Evolutionary conservation across 1,140 invertebrate species (phyloP), one percentile per base, ranked within the genome.

Genomic region (Camponotus pennsylvanicus): DNA sequence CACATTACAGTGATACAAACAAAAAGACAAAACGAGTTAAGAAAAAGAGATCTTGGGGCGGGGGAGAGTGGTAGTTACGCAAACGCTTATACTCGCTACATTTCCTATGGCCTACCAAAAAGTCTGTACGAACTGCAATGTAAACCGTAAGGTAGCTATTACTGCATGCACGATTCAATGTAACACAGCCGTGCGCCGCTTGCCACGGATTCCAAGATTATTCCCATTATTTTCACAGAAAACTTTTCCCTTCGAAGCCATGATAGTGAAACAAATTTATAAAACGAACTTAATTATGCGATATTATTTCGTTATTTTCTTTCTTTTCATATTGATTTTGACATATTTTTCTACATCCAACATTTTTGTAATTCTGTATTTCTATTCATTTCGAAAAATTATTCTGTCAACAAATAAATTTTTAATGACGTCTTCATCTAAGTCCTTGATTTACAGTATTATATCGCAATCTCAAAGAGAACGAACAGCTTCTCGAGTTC

Each of bases 1-100:
- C 92, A 95, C 93, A 95, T 94, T 95, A 95, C 95, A 95, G 93
- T 95, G 93, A 93, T 94, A 94, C 93, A 91, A 92, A 93, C 86
- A 92, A 92, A 88, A 83, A 91, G 92, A 88, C 70, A 90, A 90
- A 89, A 91, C 89, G 82, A 42, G 80, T 69, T 89, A 79, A 21
- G 76, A 18, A 89, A 45, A 64, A 21, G 45, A 52, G 49, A 52
- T 52, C 75, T 2, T 52, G 49, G 75, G 15, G 42, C 79, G 55
- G 73, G 34, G 5, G 9, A 52, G 40, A 55, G 67, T 55, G 45
- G 42, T 67, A 79, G 78, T 83, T 91, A 91, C 89, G 88, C 86
- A 90, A 90, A 90, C 64, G 84, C 70, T 85, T 70, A 40, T 40
- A 91, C 90, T 91, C 57, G 82, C 89, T 91, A 91, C 87, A 71